Conservation (phyloP, 2,888 invertebrate genomes). For the Phyllotreta striolata region DNA sequence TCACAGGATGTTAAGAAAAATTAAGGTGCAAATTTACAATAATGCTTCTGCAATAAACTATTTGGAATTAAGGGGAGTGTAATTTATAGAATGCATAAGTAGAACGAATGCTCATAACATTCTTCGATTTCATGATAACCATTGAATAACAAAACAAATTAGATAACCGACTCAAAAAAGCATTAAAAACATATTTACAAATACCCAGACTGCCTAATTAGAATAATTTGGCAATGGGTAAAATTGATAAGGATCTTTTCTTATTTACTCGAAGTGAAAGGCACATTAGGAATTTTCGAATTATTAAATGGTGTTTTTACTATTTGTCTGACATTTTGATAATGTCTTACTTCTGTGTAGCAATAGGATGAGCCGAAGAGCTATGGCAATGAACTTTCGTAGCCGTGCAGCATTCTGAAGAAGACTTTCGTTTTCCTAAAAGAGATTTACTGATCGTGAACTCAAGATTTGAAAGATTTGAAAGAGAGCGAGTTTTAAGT, state of each 20-base stretch:
- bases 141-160: no score
- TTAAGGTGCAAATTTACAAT: no score
- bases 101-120: no score
- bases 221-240: constrained; percentile 8
- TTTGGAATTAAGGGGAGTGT: no score
- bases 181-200: no score
- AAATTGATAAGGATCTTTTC: constrained; percentile 9
- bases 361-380: constrained; percentile 27
- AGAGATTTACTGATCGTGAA: constrained; percentile 36
- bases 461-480: constrained; percentile 15
- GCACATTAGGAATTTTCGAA: constrained; percentile 11
- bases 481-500: constrained; percentile 6
- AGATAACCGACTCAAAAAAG: no score
- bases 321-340: constrained; percentile 26
- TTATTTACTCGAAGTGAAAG: constrained; percentile 23
- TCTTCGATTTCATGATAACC: no score
- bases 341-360: constrained; percentile 19
- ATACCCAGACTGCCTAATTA: no score
- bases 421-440: constrained; percentile 46
- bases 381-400: constrained; percentile 46
- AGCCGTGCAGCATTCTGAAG: constrained; percentile 31
- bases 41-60: no score
- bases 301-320: constrained; percentile 16
- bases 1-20: no score
- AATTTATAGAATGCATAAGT: no score